Evolutionary conservation across 1,140 invertebrate species (phyloP), one percentile per base, ranked within the genome.

Genomic region (Drosophila mayri): DNA sequence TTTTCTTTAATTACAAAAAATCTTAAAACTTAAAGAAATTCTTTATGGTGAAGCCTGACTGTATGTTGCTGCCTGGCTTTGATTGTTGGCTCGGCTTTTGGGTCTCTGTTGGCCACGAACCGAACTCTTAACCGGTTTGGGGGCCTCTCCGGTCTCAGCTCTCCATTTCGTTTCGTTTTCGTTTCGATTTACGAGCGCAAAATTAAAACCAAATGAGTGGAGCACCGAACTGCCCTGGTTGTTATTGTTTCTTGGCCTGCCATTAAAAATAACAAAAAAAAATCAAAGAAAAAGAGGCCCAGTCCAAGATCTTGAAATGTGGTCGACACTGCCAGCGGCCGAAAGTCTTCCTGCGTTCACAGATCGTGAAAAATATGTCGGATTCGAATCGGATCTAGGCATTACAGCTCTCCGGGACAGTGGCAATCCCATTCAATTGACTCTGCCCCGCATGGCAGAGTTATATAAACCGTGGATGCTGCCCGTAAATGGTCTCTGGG

Each of bases 131-230:
- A 74, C 71, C 73, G 46, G 73, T 60, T 64, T 67, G 40, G 37
- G 62, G 40, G 63, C 72, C 43, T 74, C 76, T 80, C 44, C 38
- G 28, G 28, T 46, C 67, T 70, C 41, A 47, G 73, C 74, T 76
- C 74, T 76, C 73, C 76, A 77, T 81, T 80, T 80, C 83, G 85
- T 90, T 90, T 90, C 85, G 81, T 90, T 90, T 90, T 90, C 85
- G 81, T 90, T 90, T 90, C 85, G 78, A 90, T 90, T 90, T 90
- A 90, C 85, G 85, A 90, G 85, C 85, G 75, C 70, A 88, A 90
- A 79, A 90, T 84, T 64, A 79, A 79, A 85, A 68, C 63, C 63
- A 84, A 88, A 80, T 88, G 83, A 79, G 75, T 87, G 68, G 70
- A 88, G 64, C 47, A 70, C 37, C 74, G 52, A 74, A 88, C 70